A percentile compares a stretch with the other conserved stretches of the same genome.
Evolutionary conservation across 2,113 vertebrate genomes (phyloP).

Genomic region (Zapornia atra): DNA sequence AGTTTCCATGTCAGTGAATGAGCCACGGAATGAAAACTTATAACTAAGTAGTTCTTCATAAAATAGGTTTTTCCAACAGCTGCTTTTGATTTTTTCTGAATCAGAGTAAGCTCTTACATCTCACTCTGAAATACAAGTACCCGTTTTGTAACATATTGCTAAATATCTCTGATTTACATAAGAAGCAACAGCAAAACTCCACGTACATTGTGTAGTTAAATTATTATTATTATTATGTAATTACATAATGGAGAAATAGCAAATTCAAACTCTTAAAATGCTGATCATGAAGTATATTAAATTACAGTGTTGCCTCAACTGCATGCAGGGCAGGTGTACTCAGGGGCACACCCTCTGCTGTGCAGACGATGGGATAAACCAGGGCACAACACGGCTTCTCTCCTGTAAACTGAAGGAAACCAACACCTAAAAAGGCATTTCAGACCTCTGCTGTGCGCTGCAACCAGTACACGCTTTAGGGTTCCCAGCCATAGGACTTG

Average conservation of each 20-base stretch:
- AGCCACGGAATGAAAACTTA: neutral
- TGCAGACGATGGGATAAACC: neutral
- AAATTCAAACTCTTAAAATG: constrained; percentile 41
- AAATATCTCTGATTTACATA: constrained; percentile 54
- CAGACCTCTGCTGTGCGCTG: neutral
- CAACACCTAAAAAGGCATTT: neutral
- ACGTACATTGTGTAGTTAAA: neutral
- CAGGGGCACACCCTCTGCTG: neutral
- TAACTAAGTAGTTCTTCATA: constrained; percentile 39
- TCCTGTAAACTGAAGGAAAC: neutral
- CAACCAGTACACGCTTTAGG: neutral
- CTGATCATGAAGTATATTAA: constrained; percentile 25
- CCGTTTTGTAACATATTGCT: constrained; percentile 35
- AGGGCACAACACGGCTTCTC: neutral
- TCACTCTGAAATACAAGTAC: constrained; percentile 42
- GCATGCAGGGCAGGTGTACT: neutral
- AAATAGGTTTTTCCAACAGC: constrained; percentile 29
- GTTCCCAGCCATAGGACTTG: neutral
- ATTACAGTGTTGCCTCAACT: constrained; percentile 42
- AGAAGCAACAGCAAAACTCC: constrained; percentile 25
- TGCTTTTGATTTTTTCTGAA: constrained; percentile 10
- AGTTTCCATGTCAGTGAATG: neutral
- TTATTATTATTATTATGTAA: constrained; percentile 31
- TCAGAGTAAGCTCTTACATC: constrained; percentile 42
- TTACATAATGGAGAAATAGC: constrained; percentile 40